Evolutionary conservation across 2,888 invertebrate genomes (phyloP).

Genomic region (Pteria penguin): DNA sequence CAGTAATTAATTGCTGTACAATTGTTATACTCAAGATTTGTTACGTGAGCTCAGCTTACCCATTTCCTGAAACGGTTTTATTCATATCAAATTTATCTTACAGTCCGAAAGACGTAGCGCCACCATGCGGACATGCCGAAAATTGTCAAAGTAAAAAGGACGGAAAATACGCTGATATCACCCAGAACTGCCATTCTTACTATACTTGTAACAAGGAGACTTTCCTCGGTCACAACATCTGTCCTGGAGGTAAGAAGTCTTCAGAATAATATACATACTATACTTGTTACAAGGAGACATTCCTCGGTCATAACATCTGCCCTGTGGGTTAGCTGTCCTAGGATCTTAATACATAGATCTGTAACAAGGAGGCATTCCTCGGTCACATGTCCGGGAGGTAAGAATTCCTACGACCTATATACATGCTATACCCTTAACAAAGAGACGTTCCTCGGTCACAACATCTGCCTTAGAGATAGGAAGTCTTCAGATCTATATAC

Average conservation of each 20-base stretch:
- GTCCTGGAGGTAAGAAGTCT: slow-evolving; percentile 56
- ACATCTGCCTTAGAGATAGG: slow-evolving; percentile 61
- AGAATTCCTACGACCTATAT: slow-evolving; percentile 49
- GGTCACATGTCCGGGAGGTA: no score
- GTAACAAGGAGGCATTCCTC: no score
- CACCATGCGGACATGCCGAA: slow-evolving; percentile 60
- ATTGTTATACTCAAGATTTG: no score
- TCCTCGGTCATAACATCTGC: slow-evolving; percentile 66
- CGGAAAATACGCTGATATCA: slow-evolving; percentile 61
- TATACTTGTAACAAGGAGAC: slow-evolving; percentile 62
- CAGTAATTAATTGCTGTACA: no score
- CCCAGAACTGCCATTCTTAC: slow-evolving; percentile 56
- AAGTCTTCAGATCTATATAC: slow-evolving; percentile 45
- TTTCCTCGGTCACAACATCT: slow-evolving; percentile 66
- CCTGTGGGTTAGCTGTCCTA: slow-evolving; percentile 52
- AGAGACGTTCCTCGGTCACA: slow-evolving; percentile 65
- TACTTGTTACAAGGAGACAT: slow-evolving; percentile 61
- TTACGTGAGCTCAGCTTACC: no score
- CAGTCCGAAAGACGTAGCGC: slow-evolving; percentile 46
- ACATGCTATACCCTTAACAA: slow-evolving; percentile 63
- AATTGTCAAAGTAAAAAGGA: slow-evolving; percentile 61
- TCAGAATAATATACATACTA: slow-evolving; percentile 58
- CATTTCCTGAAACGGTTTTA: no score
- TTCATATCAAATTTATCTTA: no score
- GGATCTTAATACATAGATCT: no score